These are phyloP conservation scores for Rhogogaster chlorosoma DNA, from an alignment of 2,888 invertebrate species.

Conservation along the genomic window DNA sequence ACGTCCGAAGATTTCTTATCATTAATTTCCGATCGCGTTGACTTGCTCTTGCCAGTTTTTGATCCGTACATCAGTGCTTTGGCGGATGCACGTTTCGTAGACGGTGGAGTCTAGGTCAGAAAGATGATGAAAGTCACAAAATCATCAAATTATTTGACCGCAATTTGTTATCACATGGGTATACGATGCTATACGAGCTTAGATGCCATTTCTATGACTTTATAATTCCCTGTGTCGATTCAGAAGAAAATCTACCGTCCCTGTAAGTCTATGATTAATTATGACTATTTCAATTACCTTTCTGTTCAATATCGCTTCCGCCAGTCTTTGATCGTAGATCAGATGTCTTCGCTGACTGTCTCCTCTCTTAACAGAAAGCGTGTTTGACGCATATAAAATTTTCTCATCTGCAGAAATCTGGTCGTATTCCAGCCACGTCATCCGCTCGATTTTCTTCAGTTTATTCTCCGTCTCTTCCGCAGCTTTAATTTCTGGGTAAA, in stretches of 20 bases:
- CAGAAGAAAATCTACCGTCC: neutral
- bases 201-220: too few species aligned
- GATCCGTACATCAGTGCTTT: neutral
- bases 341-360: conserved; percentile 58
- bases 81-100: neutral
- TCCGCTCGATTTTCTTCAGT: conserved; percentile 61
- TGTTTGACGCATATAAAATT: conserved; percentile 60
- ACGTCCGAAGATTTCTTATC: neutral
- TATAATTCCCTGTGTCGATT: neutral
- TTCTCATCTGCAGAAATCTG: conserved; percentile 64
- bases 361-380: conserved; percentile 59
- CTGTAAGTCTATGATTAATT: neutral
- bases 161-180: too few species aligned
- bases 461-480: conserved; percentile 33
- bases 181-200: too few species aligned
- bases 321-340: conserved; percentile 57
- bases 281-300: conserved; percentile 18
- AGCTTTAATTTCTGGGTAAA: neutral
- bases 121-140: neutral
- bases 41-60: neutral
- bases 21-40: neutral
- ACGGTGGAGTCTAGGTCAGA: neutral
- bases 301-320: conserved; percentile 52
- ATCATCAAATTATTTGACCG: neutral
- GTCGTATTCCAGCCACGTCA: conserved; percentile 66